Conservation (phyloP, 2,888 invertebrate species). For the Hirtodrosophila histrioides region DNA sequence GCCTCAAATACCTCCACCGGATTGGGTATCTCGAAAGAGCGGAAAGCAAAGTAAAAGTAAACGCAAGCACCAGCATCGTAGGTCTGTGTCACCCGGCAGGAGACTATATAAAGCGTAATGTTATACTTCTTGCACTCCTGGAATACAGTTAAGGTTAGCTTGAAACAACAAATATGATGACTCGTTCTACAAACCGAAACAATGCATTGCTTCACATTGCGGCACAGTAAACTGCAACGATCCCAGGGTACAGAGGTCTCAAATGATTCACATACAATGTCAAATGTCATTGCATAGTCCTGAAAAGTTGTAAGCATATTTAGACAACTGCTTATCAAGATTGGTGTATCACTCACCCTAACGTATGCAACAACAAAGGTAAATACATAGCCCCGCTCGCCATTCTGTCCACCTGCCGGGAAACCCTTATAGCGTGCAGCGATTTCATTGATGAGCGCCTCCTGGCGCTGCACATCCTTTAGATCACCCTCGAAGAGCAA, state of each 20-base stretch:
- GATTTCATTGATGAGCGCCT: constrained; percentile 91
- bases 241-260: constrained; percentile 99
- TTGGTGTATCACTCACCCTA: constrained; percentile 87
- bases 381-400: constrained; percentile 96
- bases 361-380: constrained; percentile 99
- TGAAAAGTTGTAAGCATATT: constrained; percentile 81
- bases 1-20: constrained; percentile 93
- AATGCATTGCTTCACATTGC: constrained; percentile 94
- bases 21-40: constrained; percentile 87
- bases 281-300: constrained; percentile 91
- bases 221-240: constrained; percentile 91
- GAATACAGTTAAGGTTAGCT: not conserved
- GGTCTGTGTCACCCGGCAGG: constrained; percentile 96
- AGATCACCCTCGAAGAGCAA: constrained; percentile 94
- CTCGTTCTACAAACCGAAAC: constrained; percentile 84
- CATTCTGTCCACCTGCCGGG: constrained; percentile 96
- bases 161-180: rapidly evolving
- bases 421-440: constrained; percentile 92
- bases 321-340: too few relatives aligned
- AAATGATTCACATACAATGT: constrained; percentile 97
- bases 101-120: constrained; percentile 88
- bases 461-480: constrained; percentile 90
- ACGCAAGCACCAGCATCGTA: constrained; percentile 99
- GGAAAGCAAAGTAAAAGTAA: constrained; percentile 97
- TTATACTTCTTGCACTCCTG: constrained; percentile 87